Evolutionary conservation across 2,797 vertebrate genomes (phyloP).

Genomic region (Tenualosa ilisha): DNA sequence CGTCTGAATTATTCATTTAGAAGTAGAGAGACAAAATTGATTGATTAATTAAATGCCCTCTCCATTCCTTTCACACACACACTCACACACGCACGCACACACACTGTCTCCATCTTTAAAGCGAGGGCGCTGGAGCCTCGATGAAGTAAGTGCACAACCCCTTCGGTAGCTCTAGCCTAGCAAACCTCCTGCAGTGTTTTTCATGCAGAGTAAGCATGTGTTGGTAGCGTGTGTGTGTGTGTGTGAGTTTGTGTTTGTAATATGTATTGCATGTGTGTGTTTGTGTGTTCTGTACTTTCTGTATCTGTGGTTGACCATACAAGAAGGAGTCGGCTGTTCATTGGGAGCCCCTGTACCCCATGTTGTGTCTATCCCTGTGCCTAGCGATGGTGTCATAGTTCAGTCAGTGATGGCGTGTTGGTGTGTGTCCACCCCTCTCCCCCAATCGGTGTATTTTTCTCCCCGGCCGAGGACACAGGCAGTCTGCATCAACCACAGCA

Average conservation of each 20-base stretch:
- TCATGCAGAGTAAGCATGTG: not conserved
- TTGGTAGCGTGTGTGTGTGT: not conserved
- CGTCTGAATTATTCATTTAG: not conserved
- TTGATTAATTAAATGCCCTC: not conserved
- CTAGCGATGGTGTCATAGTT: not conserved
- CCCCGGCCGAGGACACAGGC: constrained; percentile 50
- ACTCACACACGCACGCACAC: not conserved
- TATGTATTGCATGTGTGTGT: not conserved
- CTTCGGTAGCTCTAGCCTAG: not conserved
- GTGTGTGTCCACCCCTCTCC: constrained; percentile 33
- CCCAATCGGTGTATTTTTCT: constrained; percentile 54
- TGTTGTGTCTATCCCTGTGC: not conserved
- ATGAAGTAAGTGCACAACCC: constrained; percentile 70
- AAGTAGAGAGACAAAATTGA: not conserved
- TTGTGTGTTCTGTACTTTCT: not conserved
- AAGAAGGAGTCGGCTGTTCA: not conserved
- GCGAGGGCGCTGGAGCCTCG: constrained; percentile 75
- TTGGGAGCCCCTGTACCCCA: not conserved
- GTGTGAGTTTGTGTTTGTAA: not conserved
- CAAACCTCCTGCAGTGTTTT: not conserved
- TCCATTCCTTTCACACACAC: not conserved
- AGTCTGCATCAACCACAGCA: constrained; percentile 45
- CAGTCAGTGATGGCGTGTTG: constrained; percentile 52
- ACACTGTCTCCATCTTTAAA: constrained; percentile 45
- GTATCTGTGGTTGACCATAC: not conserved